Evolutionary conservation across 2,888 invertebrate genomes (phyloP), one percentile per base, ranked within the genome.

Genomic region (Strigamia crassipes): DNA sequence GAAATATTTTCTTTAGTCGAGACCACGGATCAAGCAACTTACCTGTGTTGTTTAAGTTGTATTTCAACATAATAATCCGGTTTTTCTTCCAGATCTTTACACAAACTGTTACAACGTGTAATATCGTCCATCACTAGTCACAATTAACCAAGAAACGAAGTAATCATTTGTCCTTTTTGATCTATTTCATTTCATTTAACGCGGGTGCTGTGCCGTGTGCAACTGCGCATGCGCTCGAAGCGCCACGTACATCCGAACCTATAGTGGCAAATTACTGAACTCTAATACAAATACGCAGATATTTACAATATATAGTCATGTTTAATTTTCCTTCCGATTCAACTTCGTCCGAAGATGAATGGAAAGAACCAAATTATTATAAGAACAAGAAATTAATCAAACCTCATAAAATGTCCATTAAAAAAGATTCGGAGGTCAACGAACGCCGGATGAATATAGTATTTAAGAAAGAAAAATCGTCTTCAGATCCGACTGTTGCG

Each of bases 31-130:
- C 27, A 27, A 27, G 13, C 0, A 8, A 18, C 51, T 21, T 61
- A 61, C 61, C 61, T 61, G 18, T 61, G 18, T 12, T 10, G n/a
- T 61, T n/a, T 21, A 5, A 61, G 23, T 18, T 61, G 61, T 21
- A 61, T 21, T 23, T 61, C 61, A 9, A 61, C 61, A 18, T 61
- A 61, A 61, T 61, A 61, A 61, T 61, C 61, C 61, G 61, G 61
- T 61, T 61, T 61, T 12, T 61, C 21, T 61, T 61, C 21, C 18
- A 61, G 3, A 23, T 21, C 61, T 5, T 10, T 18, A 12, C 10
- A 21, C 2, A 10, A 10, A 12, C 23, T 18, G 21, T 23, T 23
- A 21, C 18, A 10, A 21, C n/a, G 0, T 18, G 51, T 51, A 51
- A 5, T 51, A 51, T 51, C 51, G 51, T 18, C 18, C 51, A 51